These are phyloP conservation scores for Caenorhabditis sp. DNA, from an alignment of 2,888 invertebrate genomes.

Conservation along the genomic window DNA sequence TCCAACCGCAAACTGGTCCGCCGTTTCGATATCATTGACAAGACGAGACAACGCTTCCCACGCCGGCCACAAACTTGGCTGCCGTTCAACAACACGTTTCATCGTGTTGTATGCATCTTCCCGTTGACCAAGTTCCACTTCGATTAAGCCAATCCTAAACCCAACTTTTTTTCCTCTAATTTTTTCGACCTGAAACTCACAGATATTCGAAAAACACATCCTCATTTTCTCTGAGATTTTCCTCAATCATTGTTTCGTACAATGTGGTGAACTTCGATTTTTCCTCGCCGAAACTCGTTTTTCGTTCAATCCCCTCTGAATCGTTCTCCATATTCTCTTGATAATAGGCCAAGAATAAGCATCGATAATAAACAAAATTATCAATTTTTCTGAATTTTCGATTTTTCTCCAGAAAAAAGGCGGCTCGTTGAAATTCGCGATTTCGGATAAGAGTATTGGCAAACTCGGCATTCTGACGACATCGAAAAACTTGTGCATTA, in stretches of 20 bases:
- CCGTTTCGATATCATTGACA: slow-evolving; percentile 72
- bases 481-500: background rate
- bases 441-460: slow-evolving; percentile 24
- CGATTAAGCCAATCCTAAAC: slow-evolving; percentile 31
- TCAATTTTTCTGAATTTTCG: slow-evolving; percentile 76
- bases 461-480: slow-evolving; percentile 11
- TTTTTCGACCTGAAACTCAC: slow-evolving; percentile 3
- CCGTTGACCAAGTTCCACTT: slow-evolving; percentile 35
- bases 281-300: slow-evolving; percentile 26
- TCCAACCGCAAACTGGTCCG: slow-evolving; percentile 11
- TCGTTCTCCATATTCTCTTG: slow-evolving; percentile 51
- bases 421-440: slow-evolving; percentile 67
- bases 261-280: slow-evolving; percentile 10
- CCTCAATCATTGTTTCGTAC: slow-evolving; percentile 27
- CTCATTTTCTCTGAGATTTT: slow-evolving; percentile 25
- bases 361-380: slow-evolving; percentile 78
- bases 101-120: slow-evolving; percentile 27
- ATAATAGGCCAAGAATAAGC: slow-evolving; percentile 54
- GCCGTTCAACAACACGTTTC: slow-evolving; percentile 32
- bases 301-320: slow-evolving; percentile 51
- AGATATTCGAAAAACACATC: slow-evolving; percentile 33
- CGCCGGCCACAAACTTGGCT: slow-evolving; percentile 82
- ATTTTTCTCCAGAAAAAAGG: slow-evolving; percentile 75
- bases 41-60: slow-evolving; percentile 90
- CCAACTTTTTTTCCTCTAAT: background rate